Conservation (phyloP, 1,140 invertebrate genomes). For the Sipha flava region DNA sequence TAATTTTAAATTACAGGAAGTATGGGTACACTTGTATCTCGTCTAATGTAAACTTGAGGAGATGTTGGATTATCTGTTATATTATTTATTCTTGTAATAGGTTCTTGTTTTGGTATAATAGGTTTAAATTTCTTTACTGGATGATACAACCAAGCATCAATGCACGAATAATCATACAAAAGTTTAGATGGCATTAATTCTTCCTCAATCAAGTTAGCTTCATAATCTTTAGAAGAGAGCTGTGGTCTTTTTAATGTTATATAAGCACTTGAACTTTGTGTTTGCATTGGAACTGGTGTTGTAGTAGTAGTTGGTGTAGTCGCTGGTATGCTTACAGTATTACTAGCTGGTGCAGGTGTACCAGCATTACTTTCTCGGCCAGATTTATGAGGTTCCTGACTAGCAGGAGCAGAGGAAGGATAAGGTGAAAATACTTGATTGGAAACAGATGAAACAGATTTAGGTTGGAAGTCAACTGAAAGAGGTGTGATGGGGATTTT, state of each 20-base stretch:
- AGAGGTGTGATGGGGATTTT: slow-evolving; percentile 44
- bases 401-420: slow-evolving; percentile 35
- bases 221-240: slow-evolving; percentile 61
- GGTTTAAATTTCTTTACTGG: slow-evolving; percentile 73
- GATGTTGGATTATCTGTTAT: slow-evolving; percentile 45
- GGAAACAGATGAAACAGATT: slow-evolving; percentile 51
- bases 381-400: slow-evolving; percentile 9
- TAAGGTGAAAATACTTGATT: slow-evolving; percentile 46
- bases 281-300: slow-evolving; percentile 2
- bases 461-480: slow-evolving; percentile 49
- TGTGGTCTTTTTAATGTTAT: slow-evolving; percentile 56
- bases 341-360: slow-evolving; percentile 17
- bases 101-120: slow-evolving; percentile 37
- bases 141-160: slow-evolving; percentile 79
- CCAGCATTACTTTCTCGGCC: slow-evolving; percentile 32
- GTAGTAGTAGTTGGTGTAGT: slow-evolving; percentile 35
- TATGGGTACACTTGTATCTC: slow-evolving; percentile 34
- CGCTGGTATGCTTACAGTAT: slow-evolving; percentile 25
- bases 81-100: slow-evolving; percentile 25
- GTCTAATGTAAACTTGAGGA: slow-evolving; percentile 36
- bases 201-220: slow-evolving; percentile 60
- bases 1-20: neutral
- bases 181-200: slow-evolving; percentile 64
- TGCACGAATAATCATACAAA: slow-evolving; percentile 78
- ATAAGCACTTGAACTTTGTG: slow-evolving; percentile 15